Conservation (phyloP, 2,888 invertebrate genomes). For the Platypus cylindrus region DNA sequence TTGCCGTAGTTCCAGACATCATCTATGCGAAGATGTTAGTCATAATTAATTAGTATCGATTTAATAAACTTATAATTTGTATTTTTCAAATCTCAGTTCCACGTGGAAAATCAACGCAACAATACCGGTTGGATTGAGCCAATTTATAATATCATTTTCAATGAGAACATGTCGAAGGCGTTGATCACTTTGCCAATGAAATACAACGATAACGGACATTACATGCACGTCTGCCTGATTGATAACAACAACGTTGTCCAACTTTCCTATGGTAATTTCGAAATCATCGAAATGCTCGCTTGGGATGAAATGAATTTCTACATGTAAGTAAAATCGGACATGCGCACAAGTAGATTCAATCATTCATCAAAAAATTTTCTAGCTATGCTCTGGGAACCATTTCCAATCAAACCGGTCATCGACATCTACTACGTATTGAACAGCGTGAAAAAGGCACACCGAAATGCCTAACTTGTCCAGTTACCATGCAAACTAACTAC, state of each 20-base stretch:
- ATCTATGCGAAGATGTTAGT: conserved; percentile 60
- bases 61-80: neutral
- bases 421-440: conserved; percentile 67
- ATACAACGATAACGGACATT: conserved; percentile 49
- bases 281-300: conserved; percentile 58
- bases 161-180: conserved; percentile 31
- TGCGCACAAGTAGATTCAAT: neutral
- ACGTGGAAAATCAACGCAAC: conserved; percentile 31
- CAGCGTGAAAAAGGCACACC: conserved; percentile 37
- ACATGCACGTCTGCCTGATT: conserved; percentile 41
- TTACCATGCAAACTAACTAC: conserved; percentile 38
- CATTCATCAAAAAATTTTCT: too few species aligned
- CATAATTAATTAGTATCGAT: neutral
- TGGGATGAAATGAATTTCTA: conserved; percentile 63
- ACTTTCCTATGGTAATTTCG: conserved; percentile 62
- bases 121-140: conserved; percentile 34
- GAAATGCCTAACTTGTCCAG: conserved; percentile 47
- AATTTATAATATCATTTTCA: conserved; percentile 34
- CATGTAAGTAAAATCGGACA: conserved; percentile 43
- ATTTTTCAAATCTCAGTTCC: conserved; percentile 26
- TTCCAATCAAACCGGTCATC: conserved; percentile 62
- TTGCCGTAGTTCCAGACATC: conserved; percentile 57
- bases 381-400: conserved; percentile 76
- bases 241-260: conserved; percentile 34
- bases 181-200: conserved; percentile 46